Conservation (phyloP, 1,140 invertebrate genomes). For the Macrosteles quadrilineatus region DNA sequence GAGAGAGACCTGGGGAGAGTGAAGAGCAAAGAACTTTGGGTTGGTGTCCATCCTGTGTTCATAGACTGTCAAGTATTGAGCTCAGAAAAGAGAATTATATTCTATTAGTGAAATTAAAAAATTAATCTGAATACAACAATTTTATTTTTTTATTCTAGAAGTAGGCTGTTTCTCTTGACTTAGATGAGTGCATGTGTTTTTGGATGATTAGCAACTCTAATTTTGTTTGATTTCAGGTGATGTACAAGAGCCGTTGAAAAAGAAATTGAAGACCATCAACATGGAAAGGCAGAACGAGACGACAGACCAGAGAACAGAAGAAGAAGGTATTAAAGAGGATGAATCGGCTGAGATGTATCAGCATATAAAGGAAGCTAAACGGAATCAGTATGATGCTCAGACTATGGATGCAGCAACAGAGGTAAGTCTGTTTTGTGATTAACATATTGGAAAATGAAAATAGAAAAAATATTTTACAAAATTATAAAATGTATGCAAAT, state of each 20-base stretch:
- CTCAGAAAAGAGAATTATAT: too few relatives aligned
- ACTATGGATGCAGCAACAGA: slow-evolving; percentile 61
- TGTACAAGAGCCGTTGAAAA: slow-evolving; percentile 59
- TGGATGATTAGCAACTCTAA: too few relatives aligned
- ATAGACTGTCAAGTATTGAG: too few relatives aligned
- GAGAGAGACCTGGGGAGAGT: slow-evolving; percentile 58
- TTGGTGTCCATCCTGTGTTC: slow-evolving; percentile 43
- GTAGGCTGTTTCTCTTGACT: slow-evolving; percentile 42
- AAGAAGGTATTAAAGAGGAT: slow-evolving; percentile 52
- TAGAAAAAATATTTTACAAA: not conserved
- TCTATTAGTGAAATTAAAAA: too few relatives aligned
- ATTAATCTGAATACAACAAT: too few relatives aligned
- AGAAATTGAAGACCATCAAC: slow-evolving; percentile 62
- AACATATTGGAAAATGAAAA: not conserved
- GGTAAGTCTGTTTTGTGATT: slow-evolving; percentile 32
- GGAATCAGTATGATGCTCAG: slow-evolving; percentile 53
- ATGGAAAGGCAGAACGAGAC: slow-evolving; percentile 52
- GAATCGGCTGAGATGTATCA: slow-evolving; percentile 73
- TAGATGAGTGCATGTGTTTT: too few relatives aligned
- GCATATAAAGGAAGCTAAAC: slow-evolving; percentile 80
- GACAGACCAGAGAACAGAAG: slow-evolving; percentile 54
- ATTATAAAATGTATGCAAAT: too few relatives aligned
- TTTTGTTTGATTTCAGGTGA: too few relatives aligned
- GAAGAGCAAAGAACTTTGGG: slow-evolving; percentile 65
- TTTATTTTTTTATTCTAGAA: slow-evolving; percentile 31